Evolutionary conservation across 53 echinoderm and acorn worm genomes (phyloP), one percentile per base, ranked within the genome.

Genomic region (Echinarachnius parma): DNA sequence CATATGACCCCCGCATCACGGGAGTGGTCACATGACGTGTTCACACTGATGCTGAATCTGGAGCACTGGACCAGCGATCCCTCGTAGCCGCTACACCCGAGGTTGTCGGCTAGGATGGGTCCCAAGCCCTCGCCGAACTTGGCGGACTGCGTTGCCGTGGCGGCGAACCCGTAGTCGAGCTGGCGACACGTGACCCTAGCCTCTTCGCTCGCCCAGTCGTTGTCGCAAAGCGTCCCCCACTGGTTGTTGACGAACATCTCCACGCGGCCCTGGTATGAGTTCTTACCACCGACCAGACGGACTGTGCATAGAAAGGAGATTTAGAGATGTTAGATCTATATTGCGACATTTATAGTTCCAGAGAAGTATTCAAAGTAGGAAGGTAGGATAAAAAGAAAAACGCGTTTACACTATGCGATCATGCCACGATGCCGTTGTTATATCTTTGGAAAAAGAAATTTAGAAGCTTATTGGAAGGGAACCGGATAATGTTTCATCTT

Each of bases 101-200:
- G 20, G 53, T 34, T 53, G 11, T 53, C 53, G 35, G 70, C 53
- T 2, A 69, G 53, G 34, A 69, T 53, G 31, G 70, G 32, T 4
- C 78, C 37, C 18, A 3, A 22, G 19, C 64, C 78, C 28, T 1
- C 0, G 4, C 78, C 78, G 49, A 78, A 78, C 3, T 33, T 15
- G 2, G 78, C 49, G 16, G 35, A 37, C 15, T 14, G 15, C 53
- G 18, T 60, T 13, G 42, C 64, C n/a, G 63, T 34, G 15, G 50
- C 37, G 16, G 64, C 63, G 26, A 37, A 49, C 9, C 78, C 78
- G 21, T 37, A 78, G 31, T 55, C 35, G 34, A 78, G 78, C 64
- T 78, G 78, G 5, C 78, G 50, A 34, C 78, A 78, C 16, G 64
- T 37, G 26, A 78, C 78, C 10, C 70, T 52, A 2, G 70, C 70